Evolutionary conservation across 2,888 invertebrate genomes (phyloP).

Genomic region (Aethes cnicana): DNA sequence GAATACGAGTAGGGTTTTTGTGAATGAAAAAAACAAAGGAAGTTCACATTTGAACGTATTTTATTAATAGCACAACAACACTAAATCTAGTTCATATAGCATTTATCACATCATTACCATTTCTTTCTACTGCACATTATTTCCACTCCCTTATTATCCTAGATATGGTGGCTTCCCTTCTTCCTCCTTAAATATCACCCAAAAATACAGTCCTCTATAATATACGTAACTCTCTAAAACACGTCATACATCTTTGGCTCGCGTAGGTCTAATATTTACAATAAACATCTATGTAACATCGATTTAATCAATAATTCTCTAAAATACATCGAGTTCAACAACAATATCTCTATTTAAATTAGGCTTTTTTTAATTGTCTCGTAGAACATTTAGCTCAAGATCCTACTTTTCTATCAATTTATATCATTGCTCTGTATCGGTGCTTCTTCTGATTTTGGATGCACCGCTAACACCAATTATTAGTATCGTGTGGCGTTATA

Average conservation of each 20-base stretch:
- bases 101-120: slow-evolving; percentile 75
- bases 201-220: slow-evolving; percentile 81
- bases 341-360: slow-evolving; percentile 70
- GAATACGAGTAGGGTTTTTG: too few relatives aligned
- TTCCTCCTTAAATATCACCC: slow-evolving; percentile 74
- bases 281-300: slow-evolving; percentile 82
- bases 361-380: slow-evolving; percentile 67
- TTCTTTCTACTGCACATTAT: slow-evolving; percentile 45
- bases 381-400: slow-evolving; percentile 59
- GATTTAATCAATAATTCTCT: slow-evolving; percentile 80
- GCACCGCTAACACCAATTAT: too few relatives aligned
- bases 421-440: slow-evolving; percentile 51
- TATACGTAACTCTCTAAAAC: slow-evolving; percentile 58
- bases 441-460: too few relatives aligned
- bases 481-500: too few relatives aligned
- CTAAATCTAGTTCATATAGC: slow-evolving; percentile 69
- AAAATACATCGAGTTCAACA: slow-evolving; percentile 81
- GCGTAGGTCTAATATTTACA: slow-evolving; percentile 73
- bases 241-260: slow-evolving; percentile 63
- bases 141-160: slow-evolving; percentile 51
- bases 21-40: slow-evolving; percentile 18
- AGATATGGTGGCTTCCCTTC: slow-evolving; percentile 71
- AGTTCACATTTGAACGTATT: slow-evolving; percentile 70
- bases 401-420: slow-evolving; percentile 36
- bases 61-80: slow-evolving; percentile 82